Conservation (phyloP, 2,888 invertebrate genomes). For the Cerceris rybyensis region DNA sequence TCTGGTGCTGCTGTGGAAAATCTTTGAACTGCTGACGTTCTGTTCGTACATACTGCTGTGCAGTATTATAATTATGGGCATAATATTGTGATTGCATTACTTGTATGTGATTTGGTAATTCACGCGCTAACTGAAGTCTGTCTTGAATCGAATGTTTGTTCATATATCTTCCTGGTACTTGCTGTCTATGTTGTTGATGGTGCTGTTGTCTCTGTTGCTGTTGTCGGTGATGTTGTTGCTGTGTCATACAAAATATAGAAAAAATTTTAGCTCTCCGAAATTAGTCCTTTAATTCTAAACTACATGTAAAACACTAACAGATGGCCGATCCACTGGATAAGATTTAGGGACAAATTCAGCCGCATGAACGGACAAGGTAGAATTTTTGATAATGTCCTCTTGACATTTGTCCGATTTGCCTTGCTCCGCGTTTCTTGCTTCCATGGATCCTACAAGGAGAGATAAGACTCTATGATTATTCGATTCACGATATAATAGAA, state of each 20-base stretch:
- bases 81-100: slow-evolving; percentile 49
- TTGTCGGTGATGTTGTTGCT: background rate
- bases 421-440: slow-evolving; percentile 16
- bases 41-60: slow-evolving; percentile 55
- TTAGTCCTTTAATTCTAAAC: too few species aligned
- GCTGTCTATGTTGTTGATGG: slow-evolving; percentile 30
- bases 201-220: slow-evolving; percentile 30
- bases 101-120: slow-evolving; percentile 19
- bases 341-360: slow-evolving; percentile 75
- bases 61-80: slow-evolving; percentile 35
- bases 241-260: background rate
- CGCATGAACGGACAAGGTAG: slow-evolving; percentile 64
- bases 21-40: slow-evolving; percentile 41
- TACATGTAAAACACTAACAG: background rate
- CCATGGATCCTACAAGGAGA: slow-evolving; percentile 16
- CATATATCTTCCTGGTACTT: background rate
- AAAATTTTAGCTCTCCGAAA: too few species aligned
- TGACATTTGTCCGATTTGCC: slow-evolving; percentile 26
- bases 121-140: slow-evolving; percentile 71
- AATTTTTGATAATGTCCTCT: slow-evolving; percentile 40
- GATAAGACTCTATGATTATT: background rate
- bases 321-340: slow-evolving; percentile 9
- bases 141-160: slow-evolving; percentile 71
- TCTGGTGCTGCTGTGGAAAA: slow-evolving; percentile 47
- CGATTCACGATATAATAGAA: background rate